Evolutionary conservation across 2,888 invertebrate species (phyloP), one percentile per base, ranked within the genome.

Genomic region (Zaprionus obscuricornis): DNA sequence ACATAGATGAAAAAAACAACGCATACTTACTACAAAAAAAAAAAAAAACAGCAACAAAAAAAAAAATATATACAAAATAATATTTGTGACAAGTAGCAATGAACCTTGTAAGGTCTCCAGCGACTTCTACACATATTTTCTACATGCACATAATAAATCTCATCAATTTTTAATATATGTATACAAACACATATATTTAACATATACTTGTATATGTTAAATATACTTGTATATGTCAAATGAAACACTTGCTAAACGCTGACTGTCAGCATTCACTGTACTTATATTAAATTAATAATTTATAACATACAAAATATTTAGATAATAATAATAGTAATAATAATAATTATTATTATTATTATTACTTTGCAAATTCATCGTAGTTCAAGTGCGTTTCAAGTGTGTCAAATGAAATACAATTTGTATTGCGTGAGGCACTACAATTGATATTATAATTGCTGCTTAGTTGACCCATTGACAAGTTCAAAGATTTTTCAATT

Each of bases 71-170:
- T n/a, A n/a, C n/a, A n/a, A n/a, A n/a, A n/a, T n/a, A n/a, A n/a
- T n/a, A 76, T 70, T 63, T 71, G 78, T 82, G 85, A 64, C 73
- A 70, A 69, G 77, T 78, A 82, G 83, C 79, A 85, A 79, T 85
- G 83, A 79, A 81, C 81, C 83, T 59, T 65, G 64, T 74, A 75
- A 83, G 81, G 81, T 85, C 85, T 72, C 46, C 34, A n/a, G 6
- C 8, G 8, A 16, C 16, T 65, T 51, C 50, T 14, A 22, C 18
- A 24, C 24, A 7, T 36, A 37, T 40, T 18, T 16, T 37, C 26
- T 39, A 52, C 49, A 24, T 56, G 45, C 52, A 52, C 46, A 58
- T 58, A 47, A 63, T 59, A 66, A 68, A 77, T 59, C 75, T 65
- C 71, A 77, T 81, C 55, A 55, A 81, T 67, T 57, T 63, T 62